Percentiles rank a stretch among this genome's conserved stretches.
Conservation (phyloP, 1,140 invertebrate species). For the Euglossa dilemma region DNA sequence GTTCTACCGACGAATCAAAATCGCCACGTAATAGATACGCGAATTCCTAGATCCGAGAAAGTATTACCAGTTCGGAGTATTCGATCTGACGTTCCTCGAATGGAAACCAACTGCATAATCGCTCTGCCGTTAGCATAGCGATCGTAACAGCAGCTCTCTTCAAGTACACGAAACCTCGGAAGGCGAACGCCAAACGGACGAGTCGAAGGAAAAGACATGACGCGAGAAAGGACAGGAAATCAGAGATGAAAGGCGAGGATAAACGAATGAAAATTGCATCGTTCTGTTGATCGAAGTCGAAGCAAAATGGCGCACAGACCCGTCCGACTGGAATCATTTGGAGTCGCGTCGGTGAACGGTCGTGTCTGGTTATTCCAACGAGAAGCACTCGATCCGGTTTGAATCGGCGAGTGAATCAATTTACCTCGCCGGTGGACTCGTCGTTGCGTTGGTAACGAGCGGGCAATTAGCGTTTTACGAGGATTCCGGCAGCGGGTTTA, state of each 20-base stretch:
- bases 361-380: not conserved
- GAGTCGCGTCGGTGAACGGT: not conserved
- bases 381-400: not conserved
- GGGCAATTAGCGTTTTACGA: constrained; percentile 45
- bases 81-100: too few relatives aligned
- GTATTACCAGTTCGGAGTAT: constrained; percentile 18
- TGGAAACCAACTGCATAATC: not conserved
- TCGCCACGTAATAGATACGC: too few relatives aligned
- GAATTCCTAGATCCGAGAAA: not conserved
- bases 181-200: too few relatives aligned
- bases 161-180: too few relatives aligned
- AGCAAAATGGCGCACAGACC: too few relatives aligned
- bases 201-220: too few relatives aligned
- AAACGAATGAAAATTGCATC: too few relatives aligned
- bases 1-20: not conserved
- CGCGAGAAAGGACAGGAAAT: too few relatives aligned
- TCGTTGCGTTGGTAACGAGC: not conserved
- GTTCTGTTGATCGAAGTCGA: not conserved
- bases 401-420: constrained; percentile 2
- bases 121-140: too few relatives aligned
- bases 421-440: not conserved
- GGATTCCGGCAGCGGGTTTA: not conserved
- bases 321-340: not conserved
- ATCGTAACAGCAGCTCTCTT: too few relatives aligned
- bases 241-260: too few relatives aligned